These are phyloP conservation scores for Mastacembelus armatus DNA, from an alignment of 2,797 vertebrate species.

Conservation along the genomic window DNA sequence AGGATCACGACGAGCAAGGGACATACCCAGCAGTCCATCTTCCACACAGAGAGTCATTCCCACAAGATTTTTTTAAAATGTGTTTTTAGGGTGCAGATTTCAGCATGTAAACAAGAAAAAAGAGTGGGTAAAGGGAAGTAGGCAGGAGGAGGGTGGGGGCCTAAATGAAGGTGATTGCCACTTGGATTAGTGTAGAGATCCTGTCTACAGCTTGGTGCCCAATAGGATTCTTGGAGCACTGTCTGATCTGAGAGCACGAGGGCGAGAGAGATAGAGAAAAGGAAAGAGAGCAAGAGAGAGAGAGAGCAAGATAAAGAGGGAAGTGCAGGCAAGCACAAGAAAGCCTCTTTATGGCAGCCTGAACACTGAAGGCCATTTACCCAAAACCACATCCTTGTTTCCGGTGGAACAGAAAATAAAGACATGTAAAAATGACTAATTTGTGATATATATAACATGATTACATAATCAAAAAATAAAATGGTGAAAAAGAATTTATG, in stretches of 20 bases:
- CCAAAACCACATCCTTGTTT: constrained; percentile 68
- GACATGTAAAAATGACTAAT: constrained; percentile 41
- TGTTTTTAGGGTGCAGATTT: constrained; percentile 39
- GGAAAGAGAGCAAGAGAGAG: constrained; percentile 36
- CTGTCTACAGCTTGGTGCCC: constrained; percentile 74
- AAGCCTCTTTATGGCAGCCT: constrained; percentile 76
- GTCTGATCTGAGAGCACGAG: constrained; percentile 63
- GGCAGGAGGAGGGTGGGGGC: constrained; percentile 13
- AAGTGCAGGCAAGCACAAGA: constrained; percentile 72
- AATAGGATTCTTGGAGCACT: constrained; percentile 63
- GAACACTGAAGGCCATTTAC: constrained; percentile 82
- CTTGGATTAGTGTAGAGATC: constrained; percentile 70
- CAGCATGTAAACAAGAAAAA: constrained; percentile 10
- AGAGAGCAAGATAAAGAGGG: constrained; percentile 30
- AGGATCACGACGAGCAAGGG: constrained; percentile 68
- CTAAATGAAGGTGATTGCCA: constrained; percentile 71
- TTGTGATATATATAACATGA: constrained; percentile 42
- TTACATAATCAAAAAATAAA: constrained; percentile 42
- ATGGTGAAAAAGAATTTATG: constrained; percentile 60
- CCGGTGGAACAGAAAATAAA: constrained; percentile 55
- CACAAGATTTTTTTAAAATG: constrained; percentile 50
- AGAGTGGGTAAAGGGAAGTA: constrained; percentile 8
- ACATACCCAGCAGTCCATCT: constrained; percentile 65
- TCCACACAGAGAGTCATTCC: constrained; percentile 61
- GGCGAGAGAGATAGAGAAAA: constrained; percentile 52